phyloP scores from a whole-genome alignment of 2,888 invertebrate genomes.

The Pandemis cinnamomeana region DNA sequence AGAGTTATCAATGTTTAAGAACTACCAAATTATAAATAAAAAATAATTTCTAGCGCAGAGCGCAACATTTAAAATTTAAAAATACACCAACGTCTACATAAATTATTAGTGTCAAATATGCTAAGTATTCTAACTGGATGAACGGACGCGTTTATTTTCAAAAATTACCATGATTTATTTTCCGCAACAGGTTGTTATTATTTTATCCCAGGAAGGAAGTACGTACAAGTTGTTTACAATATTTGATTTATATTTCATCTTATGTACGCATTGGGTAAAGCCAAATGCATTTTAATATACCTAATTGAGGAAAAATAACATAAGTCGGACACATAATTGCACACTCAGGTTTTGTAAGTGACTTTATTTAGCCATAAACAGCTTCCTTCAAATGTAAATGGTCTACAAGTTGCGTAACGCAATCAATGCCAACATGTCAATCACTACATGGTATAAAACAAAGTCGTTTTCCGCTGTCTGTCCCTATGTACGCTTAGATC shows the following conservation, averaged over 20 bases:
- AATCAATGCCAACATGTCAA: conserved; percentile 9
- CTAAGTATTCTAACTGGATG: neutral
- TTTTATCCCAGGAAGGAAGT: neutral
- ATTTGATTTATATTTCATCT: neutral
- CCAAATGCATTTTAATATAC: neutral
- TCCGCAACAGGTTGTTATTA: neutral
- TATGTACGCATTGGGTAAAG: neutral
- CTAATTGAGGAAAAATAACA: neutral
- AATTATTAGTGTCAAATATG: neutral
- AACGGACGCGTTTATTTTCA: neutral
- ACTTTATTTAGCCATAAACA: conserved; percentile 10
- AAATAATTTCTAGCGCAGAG: too few relatives aligned
- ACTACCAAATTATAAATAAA: too few relatives aligned
- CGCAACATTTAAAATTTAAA: neutral
- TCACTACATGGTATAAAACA: too few relatives aligned
- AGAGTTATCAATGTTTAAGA: too few relatives aligned
- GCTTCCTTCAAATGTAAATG: conserved; percentile 22
- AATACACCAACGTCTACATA: neutral
- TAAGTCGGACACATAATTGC: neutral
- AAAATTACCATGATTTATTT: conserved; percentile 5
- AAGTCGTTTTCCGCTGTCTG: too few relatives aligned
- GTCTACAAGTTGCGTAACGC: conserved; percentile 20
- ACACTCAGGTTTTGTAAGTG: conserved; percentile 6
- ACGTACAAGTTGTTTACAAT: too few relatives aligned
- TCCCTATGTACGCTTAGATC: too few relatives aligned